Base-by-base conservation (phyloP, 2,888 invertebrate genomes). In the Oscheius onirici region DNA sequence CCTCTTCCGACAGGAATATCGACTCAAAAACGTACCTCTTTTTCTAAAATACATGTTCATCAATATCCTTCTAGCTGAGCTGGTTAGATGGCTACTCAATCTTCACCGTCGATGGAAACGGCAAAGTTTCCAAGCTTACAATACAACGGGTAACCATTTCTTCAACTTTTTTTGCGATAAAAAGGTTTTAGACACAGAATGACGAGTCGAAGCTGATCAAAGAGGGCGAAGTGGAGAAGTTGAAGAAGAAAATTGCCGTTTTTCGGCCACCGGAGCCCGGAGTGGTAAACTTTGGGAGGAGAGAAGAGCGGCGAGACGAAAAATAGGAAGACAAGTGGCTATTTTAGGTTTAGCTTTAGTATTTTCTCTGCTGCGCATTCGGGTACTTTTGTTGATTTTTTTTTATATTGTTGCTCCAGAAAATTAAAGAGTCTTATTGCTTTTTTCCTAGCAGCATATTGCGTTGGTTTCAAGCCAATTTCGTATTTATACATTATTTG, bases 51-150 rank as follows among this genome's bases (percentile, higher is more conserved):
- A 13, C 15, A 46, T 34, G 8, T 10, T 49, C n/a, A 55, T 24
- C 22, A 15, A 17, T 11, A 40, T 11, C 5, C 15, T 72, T 77
- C 60, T 66, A 83, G 83, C 69, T 83, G 17, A 78, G 73, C 28
- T 86, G 86, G 86, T 86, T 74, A 57, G 86, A 86, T 71, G 86
- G 86, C 40, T 83, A 84, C 54, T 83, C 86, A 10, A 78, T 84
- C 5, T 78, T 86, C 67, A 73, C 77, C 8, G 83, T 84, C 3
- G 85, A 87, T 49, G 86, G 86, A 34, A 83, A 86, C 49, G 86
- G 86, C 15, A 68, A 83, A 49, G 86, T 86, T 26, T 83, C 77
- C 66, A 82, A 81, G 69, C 60, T 83, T 34, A 80, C 82, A 17
- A 34, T 82, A n/a, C 80, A 80, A 41, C 75, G 73, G 74, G 78